Evolutionary conservation across 2,113 vertebrate species (phyloP).

Genomic region (Sphyrna mokarran): DNA sequence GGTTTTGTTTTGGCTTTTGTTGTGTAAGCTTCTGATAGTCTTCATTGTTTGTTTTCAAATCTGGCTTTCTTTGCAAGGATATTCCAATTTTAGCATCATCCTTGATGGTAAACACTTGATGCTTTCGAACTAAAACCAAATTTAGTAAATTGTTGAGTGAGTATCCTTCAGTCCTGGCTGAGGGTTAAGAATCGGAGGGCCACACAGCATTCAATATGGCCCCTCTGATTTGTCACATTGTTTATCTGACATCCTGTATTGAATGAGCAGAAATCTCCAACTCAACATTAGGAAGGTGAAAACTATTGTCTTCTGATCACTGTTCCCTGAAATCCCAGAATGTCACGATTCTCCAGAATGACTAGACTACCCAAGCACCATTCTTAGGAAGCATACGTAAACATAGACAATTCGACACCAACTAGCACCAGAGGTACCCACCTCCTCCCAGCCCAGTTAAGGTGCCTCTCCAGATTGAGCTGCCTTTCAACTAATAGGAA

Average conservation of each 20-base stretch:
- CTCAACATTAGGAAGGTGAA: background rate
- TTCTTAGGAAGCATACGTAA: background rate
- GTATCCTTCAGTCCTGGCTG: background rate
- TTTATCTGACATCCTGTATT: background rate
- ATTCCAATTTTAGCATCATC: background rate
- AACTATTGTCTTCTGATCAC: background rate
- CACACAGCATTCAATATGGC: background rate
- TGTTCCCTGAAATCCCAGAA: background rate
- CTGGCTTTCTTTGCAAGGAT: background rate
- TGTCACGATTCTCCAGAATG: background rate
- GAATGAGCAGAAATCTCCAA: background rate
- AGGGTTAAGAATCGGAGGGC: background rate
- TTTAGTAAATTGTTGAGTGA: background rate
- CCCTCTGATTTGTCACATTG: background rate
- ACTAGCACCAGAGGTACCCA: background rate
- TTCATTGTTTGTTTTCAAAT: background rate
- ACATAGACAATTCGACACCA: background rate
- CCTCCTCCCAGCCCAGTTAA: background rate
- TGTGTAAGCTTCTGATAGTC: background rate
- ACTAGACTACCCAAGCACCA: background rate
- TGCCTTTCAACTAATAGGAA: background rate
- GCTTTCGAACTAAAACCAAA: background rate
- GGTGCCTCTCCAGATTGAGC: background rate
- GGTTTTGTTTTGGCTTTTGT: background rate
- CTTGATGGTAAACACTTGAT: background rate